These are phyloP conservation scores for Odontomachus brunneus DNA, from an alignment of 1,140 invertebrate genomes.

Conservation along the genomic window DNA sequence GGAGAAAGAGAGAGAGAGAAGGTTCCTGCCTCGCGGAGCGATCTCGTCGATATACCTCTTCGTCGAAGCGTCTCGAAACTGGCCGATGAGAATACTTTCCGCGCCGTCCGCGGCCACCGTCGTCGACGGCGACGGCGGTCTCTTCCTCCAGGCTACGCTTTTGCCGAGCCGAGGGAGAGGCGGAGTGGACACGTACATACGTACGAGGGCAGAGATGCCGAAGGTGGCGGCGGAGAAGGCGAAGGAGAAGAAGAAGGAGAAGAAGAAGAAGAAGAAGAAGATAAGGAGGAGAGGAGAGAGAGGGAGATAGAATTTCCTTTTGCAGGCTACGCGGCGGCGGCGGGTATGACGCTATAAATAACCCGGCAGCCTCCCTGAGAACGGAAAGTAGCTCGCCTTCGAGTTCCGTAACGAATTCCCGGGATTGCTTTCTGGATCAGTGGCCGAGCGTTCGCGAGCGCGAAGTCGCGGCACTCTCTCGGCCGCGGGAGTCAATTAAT, in stretches of 20 bases:
- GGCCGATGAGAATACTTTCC: conserved; percentile 23
- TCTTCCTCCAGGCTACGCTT: conserved; percentile 36
- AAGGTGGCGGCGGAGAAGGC: not conserved
- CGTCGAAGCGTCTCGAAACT: conserved; percentile 13
- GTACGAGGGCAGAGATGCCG: conserved; percentile 27
- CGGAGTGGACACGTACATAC: conserved; percentile 11
- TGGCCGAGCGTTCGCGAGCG: conserved; percentile 50
- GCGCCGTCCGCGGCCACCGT: conserved; percentile 1
- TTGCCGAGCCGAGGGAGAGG: conserved; percentile 3
- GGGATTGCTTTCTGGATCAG: conserved; percentile 80
- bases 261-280: conserved; percentile 22
- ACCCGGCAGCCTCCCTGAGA: conserved; percentile 81
- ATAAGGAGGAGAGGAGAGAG: conserved; percentile 11
- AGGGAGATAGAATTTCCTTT: conserved; percentile 75
- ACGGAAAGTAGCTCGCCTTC: conserved; percentile 85
- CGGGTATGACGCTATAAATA: conserved; percentile 79
- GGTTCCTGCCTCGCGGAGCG: not conserved
- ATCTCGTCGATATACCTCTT: not conserved
- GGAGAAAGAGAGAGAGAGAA: conserved; percentile 22
- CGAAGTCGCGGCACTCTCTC: conserved; percentile 12
- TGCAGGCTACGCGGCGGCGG: conserved; percentile 53
- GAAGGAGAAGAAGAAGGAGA: conserved; percentile 17
- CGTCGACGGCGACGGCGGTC: not conserved
- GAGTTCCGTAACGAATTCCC: conserved; percentile 82
- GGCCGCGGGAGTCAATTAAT: conserved; percentile 42